Base-by-base conservation (phyloP, 2,888 invertebrate species). In the Hecatera dysodea region DNA sequence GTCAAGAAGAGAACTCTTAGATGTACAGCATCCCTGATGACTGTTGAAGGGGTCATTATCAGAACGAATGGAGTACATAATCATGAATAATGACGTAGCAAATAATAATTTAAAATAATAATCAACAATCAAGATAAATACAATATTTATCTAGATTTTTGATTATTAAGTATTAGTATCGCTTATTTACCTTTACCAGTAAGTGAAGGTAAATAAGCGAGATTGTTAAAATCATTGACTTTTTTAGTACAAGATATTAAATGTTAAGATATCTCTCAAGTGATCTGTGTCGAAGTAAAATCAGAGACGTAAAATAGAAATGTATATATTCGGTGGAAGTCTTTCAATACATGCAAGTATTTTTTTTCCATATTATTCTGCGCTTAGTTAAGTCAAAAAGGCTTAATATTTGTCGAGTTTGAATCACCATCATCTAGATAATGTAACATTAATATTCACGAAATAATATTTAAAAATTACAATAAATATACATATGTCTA, bases 21-120 rank as follows among this genome's bases (percentile, higher is more conserved):
- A 39, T 90, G 90, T 46, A 83, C 76, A 0, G 88, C 89, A 11
- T 78, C 85, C 0, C 24, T 89, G 8, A 83, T 72, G 39, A 90
- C 89, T 0, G 56, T 50, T 15, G 81, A 88, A 0, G 75, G 80
- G 19, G 29, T 77, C 4, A 83, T 86, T 33, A 24, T 84, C 29
- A 82, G 44, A 29, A 71, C 63, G 2, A 52, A 59, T 64, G 74
- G 69, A 53, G 48, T 68, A n/a, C 79, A 79, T 46, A 79, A 79
- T 78, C 79, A 79, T 65, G 12, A 57, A 55, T 82, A 60, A 59
- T 60, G 3, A 11, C 4, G 15, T 42, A 50, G 11, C 9, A 60
- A 52, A 39, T 15, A 19, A n/a, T n/a, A n/a, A n/a, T n/a, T n/a
- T n/a, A n/a, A n/a, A n/a, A n/a, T n/a, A n/a, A n/a, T n/a, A n/a